Evolutionary conservation across 2,888 invertebrate species (phyloP).

Genomic region (Drosophila melanosoma): DNA sequence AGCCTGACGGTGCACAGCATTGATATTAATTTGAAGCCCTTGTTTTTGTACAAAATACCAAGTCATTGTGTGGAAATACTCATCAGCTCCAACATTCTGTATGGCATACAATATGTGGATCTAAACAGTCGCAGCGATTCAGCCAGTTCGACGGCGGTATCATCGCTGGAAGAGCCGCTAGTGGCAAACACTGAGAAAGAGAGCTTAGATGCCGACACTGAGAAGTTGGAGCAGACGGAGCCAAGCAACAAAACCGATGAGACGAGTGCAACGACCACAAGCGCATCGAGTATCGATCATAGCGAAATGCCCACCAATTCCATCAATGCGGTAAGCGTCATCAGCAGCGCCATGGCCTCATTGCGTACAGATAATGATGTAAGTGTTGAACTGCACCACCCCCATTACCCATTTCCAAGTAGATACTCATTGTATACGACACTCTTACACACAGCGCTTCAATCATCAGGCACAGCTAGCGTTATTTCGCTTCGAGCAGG

Average conservation of each 20-base stretch:
- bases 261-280: constrained; percentile 63
- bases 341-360: constrained; percentile 85
- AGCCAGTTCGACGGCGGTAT: constrained; percentile 43
- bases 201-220: constrained; percentile 69
- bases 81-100: constrained; percentile 89
- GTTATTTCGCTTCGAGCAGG: constrained; percentile 83
- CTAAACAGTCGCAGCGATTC: constrained; percentile 56
- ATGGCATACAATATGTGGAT: constrained; percentile 86
- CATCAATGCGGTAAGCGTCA: constrained; percentile 84
- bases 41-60: constrained; percentile 90
- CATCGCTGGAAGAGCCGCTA: constrained; percentile 57
- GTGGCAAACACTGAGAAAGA: constrained; percentile 71
- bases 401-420: not conserved
- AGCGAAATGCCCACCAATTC: constrained; percentile 73
- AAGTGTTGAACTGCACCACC: constrained; percentile 27
- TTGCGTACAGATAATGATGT: constrained; percentile 84
- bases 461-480: constrained; percentile 81
- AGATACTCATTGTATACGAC: not conserved
- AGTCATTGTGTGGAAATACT: constrained; percentile 87
- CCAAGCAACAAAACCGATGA: constrained; percentile 53
- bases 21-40: constrained; percentile 88
- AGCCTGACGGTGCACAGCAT: constrained; percentile 87
- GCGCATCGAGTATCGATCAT: constrained; percentile 63
- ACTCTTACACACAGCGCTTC: constrained; percentile 74
- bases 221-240: constrained; percentile 64